Evolutionary conservation across 2,888 invertebrate species (phyloP), one percentile per base, ranked within the genome.

Genomic region (Drosophila percnosoma): DNA sequence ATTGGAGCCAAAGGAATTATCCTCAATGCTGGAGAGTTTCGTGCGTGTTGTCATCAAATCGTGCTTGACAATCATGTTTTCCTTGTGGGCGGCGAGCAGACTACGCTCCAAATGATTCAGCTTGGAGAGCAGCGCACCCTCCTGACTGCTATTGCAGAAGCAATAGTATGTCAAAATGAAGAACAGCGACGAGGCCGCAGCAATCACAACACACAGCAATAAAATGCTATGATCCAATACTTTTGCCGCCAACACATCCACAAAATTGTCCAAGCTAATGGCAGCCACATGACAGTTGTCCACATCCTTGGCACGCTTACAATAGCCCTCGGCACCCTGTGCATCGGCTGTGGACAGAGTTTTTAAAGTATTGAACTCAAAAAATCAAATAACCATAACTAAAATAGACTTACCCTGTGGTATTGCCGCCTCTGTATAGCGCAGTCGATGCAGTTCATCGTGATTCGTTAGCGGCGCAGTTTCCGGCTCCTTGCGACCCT

Each of bases 141-240:
- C 97, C 85, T 96, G 95, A 76, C 95, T 95, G 84, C 94, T 95
- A 89, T 96, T 96, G 92, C 97, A 97, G 73, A 97, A 95, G 82
- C 96, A 96, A 91, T 97, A 96, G 92, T 96, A 96, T 29, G 96
- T 96, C 69, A 97, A 94, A 24, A 95, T 95, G 89, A 97, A 97
- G 58, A 96, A 92, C 10, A 97, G 93, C 0, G 96, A 95, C 0
- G 96, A 95, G n/a, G 95, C 93, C 4, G 96, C 96, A n/a, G 96
- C 95, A 55, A 96, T 94, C 18, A 94, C 90, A 38, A 96, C 93
- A 91, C 95, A 95, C 2, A 95, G 94, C 18, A 96, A 87, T 3
- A 95, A 82, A 24, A 95, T 93, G 75, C 94, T 94, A 54, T 91
- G 82, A 34, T 93, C 92, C 45, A 93, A 66, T 15, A 93, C 54